Conservation (phyloP, 2,888 invertebrate species). For the Sepiola atlantica region DNA sequence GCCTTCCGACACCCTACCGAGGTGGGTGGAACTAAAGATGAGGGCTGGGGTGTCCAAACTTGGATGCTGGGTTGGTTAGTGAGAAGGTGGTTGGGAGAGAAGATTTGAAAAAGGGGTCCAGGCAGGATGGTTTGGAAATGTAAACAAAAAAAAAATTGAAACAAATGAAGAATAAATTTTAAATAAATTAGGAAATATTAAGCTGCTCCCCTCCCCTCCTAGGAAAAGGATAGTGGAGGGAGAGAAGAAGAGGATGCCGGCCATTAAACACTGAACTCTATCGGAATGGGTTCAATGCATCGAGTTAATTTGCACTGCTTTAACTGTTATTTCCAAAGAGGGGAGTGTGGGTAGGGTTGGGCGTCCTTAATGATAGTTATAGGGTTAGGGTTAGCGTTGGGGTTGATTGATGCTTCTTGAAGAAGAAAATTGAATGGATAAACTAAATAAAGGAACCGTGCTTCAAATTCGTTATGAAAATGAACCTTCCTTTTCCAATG, state of each 20-base stretch:
- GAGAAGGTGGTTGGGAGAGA: neutral
- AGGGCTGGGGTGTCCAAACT: neutral
- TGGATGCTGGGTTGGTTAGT: neutral
- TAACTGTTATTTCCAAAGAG: neutral
- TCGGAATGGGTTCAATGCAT: neutral
- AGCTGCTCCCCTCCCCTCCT: neutral
- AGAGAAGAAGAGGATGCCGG: neutral
- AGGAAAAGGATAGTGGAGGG: neutral
- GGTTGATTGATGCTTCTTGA: neutral
- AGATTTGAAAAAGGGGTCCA: neutral
- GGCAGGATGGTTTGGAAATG: neutral
- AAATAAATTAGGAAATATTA: neutral
- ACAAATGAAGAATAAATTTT: neutral
- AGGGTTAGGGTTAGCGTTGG: neutral
- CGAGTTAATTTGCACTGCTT: neutral
- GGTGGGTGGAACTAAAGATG: neutral
- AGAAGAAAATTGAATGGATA: neutral
- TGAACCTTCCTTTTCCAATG: neutral
- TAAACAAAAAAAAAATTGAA: neutral
- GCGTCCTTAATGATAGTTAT: neutral
- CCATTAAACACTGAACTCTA: conserved; percentile 32
- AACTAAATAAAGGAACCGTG: neutral
- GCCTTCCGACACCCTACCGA: neutral
- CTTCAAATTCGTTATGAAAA: neutral
- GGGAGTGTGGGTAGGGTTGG: neutral